A percentile compares a stretch with the other conserved stretches of the same genome.
Evolutionary conservation across 2,113 vertebrate species (phyloP).

Genomic region (Cyphomyrus plagiostoma): DNA sequence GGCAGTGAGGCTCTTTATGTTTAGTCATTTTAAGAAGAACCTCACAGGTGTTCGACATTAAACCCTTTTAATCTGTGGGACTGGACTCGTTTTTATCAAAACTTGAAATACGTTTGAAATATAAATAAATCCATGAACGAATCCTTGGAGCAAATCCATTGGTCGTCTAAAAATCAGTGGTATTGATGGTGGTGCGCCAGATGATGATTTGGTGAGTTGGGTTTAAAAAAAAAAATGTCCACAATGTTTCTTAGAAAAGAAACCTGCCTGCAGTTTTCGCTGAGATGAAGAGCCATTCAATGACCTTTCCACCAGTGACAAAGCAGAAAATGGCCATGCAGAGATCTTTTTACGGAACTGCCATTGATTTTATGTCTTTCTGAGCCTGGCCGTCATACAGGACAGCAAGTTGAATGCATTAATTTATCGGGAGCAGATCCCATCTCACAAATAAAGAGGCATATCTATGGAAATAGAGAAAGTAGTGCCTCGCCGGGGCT

Average conservation of each 20-base stretch:
- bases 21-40: neutral
- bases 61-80: neutral
- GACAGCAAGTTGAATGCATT: neutral
- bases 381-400: neutral
- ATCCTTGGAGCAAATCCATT: neutral
- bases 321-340: neutral
- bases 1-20: neutral
- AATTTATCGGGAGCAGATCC: neutral
- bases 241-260: neutral
- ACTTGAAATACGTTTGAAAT: neutral
- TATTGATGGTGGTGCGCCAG: neutral
- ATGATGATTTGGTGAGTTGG: neutral
- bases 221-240: neutral
- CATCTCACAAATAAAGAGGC: neutral
- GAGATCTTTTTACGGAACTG: neutral
- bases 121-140: neutral
- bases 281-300: neutral
- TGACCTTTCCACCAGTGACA: slow-evolving; percentile 5
- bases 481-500: slow-evolving; percentile 41
- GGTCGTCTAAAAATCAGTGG: neutral
- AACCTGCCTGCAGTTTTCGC: neutral
- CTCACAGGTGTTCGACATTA: neutral
- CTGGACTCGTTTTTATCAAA: neutral
- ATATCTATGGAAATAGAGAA: slow-evolving; percentile 35
- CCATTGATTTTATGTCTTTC: neutral